Evolutionary conservation across 2,113 vertebrate genomes (phyloP).

Genomic region (Vicugna pacos): DNA sequence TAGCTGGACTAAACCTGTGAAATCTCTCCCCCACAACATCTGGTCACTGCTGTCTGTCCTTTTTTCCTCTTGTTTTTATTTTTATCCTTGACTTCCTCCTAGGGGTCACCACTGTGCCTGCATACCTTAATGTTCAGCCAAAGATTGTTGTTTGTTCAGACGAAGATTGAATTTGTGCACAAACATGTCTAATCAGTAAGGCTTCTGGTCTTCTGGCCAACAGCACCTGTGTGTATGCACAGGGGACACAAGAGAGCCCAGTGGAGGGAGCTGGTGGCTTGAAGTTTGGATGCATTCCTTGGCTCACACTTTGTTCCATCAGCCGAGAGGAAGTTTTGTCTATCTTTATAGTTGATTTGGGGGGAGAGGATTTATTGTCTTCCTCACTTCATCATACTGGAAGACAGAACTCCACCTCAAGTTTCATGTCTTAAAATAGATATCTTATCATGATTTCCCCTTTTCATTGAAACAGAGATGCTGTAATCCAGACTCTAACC

Average conservation of each 20-base stretch:
- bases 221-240: background rate
- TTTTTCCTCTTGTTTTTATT: background rate
- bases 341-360: background rate
- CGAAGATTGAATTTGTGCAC: background rate
- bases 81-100: background rate
- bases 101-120: background rate
- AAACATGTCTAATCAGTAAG: background rate
- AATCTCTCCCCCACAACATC: background rate
- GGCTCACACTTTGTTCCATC: too few relatives aligned
- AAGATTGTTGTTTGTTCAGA: background rate
- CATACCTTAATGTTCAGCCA: background rate
- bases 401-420: background rate
- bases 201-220: background rate
- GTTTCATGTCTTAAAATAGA: background rate
- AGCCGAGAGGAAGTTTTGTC: background rate
- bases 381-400: background rate
- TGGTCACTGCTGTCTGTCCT: background rate
- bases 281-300: background rate
- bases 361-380: background rate
- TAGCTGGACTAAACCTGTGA: background rate
- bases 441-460: background rate
- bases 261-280: background rate
- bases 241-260: background rate
- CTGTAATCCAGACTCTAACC: background rate
- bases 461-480: background rate